These are phyloP conservation scores for Autographa gamma DNA, from an alignment of 2,888 invertebrate genomes.

Conservation along the genomic window DNA sequence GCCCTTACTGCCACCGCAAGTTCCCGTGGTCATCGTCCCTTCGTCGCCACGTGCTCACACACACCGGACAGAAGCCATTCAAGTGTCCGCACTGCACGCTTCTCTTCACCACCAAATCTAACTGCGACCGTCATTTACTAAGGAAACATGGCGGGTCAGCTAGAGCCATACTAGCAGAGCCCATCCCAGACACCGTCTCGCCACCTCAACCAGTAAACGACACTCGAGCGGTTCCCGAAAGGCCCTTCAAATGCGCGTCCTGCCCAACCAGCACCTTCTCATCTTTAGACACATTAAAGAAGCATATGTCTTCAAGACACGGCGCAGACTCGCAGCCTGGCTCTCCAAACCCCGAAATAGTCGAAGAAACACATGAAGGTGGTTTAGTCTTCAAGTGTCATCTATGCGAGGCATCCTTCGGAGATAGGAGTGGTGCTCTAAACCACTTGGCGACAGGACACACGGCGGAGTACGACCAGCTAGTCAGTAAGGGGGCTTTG, in stretches of 20 bases:
- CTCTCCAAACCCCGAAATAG: slow-evolving; percentile 75
- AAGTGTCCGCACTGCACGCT: slow-evolving; percentile 98
- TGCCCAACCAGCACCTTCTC: slow-evolving; percentile 96
- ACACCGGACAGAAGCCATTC: slow-evolving; percentile 98
- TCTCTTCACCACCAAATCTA: slow-evolving; percentile 98
- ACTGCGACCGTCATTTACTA: slow-evolving; percentile 97
- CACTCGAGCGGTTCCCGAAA: slow-evolving; percentile 92
- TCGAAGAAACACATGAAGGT: slow-evolving; percentile 80
- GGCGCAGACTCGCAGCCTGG: slow-evolving; percentile 84
- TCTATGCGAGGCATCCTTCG: slow-evolving; percentile 96
- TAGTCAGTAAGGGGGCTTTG: slow-evolving; percentile 94
- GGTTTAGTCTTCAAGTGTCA: slow-evolving; percentile 97
- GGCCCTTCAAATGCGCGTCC: slow-evolving; percentile 93
- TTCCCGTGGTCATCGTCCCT: slow-evolving; percentile 99
- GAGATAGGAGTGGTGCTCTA: slow-evolving; percentile 93
- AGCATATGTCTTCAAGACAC: slow-evolving; percentile 93
- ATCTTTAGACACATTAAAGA: slow-evolving; percentile 93
- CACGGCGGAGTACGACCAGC: slow-evolving; percentile 92
- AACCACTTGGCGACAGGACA: slow-evolving; percentile 94
- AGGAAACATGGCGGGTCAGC: slow-evolving; percentile 92
- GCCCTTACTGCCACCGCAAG: slow-evolving; percentile 97
- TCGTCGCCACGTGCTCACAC: slow-evolving; percentile 97
- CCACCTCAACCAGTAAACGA: slow-evolving; percentile 75
- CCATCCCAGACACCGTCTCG: slow-evolving; percentile 74
- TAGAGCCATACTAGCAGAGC: slow-evolving; percentile 81